A percentile compares a stretch with the other conserved stretches of the same genome.
phyloP scores from a whole-genome alignment of 1,140 invertebrate species.

The Lordiphosa mommai region DNA sequence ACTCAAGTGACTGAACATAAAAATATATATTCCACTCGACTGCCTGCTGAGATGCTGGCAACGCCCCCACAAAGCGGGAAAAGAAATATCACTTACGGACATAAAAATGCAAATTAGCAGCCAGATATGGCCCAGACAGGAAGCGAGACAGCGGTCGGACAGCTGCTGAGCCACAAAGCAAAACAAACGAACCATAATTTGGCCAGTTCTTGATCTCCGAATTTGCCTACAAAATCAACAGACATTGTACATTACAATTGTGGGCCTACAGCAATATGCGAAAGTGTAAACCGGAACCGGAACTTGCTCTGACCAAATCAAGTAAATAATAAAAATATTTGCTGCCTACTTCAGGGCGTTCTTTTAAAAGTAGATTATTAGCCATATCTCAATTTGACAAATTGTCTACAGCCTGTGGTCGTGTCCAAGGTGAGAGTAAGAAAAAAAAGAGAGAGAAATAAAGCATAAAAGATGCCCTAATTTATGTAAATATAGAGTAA shows the following conservation, averaged over 20 bases:
- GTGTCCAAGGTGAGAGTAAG: background rate
- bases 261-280: background rate
- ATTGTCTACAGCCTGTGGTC: background rate
- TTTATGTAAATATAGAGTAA: conserved; percentile 3
- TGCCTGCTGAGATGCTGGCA: conserved; percentile 3
- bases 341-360: conserved; percentile 8
- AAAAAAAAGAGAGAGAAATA: background rate
- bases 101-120: conserved; percentile 66
- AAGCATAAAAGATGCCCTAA: conserved; percentile 11
- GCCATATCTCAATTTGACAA: conserved; percentile 18
- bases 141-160: conserved; percentile 13
- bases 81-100: conserved; percentile 45
- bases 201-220: background rate
- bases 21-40: conserved; percentile 39
- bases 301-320: background rate
- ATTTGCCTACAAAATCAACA: no score
- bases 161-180: conserved; percentile 15
- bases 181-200: background rate
- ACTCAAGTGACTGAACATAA: conserved; percentile 37
- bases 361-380: conserved; percentile 38
- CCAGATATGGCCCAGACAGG: conserved; percentile 31
- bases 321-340: conserved; percentile 19
- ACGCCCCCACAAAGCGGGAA: conserved; percentile 12
- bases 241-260: conserved; percentile 9
- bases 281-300: background rate